Evolutionary conservation across 2,113 vertebrate genomes (phyloP), one percentile per base, ranked within the genome.

Genomic region (Amazona vittata): DNA sequence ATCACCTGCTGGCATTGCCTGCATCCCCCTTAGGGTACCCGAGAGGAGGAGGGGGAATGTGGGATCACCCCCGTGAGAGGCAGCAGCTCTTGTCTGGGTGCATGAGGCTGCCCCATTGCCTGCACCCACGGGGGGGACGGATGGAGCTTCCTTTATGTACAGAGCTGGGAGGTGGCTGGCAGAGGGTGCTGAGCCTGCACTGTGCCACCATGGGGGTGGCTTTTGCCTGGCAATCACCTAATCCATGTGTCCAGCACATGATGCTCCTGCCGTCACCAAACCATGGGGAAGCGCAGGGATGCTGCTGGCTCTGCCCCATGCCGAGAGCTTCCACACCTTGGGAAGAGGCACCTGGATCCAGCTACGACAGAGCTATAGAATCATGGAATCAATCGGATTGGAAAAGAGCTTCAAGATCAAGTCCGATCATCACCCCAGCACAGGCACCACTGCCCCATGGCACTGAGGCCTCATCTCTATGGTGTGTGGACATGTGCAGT

Each of bases 1-100:
- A 59, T 18, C 31, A 4, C 6, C 57, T 10, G 3, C 19, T 0
- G 0, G 37, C 68, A 22, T 10, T 26, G 33, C n/a, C 31, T 24
- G 8, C 8, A 37, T 52, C 37, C 52, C 53, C 22, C n/a, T 68
- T 15, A 24, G 33, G 37, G n/a, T 15, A 22, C 53, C 13, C 0
- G 0, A 17, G n/a, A 11, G 1, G 67, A 33, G 44, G 35, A 65
- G 1, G 0, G 37, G 33, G 53, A 59, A 33, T 5, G 15, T 5
- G 64, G 41, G 41, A 11, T 18, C 7, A 31, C 25, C 12, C 20
- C 6, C 33, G n/a, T 16, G 16, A 33, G 41, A 50, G 20, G 41
- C 41, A 63, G 43, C 1, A 18, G 73, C 41, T 21, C 33, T 4
- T 16, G 6, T 8, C 17, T n/a, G 53, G 67, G 44, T 21, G 44